phyloP scores from a whole-genome alignment of 2,113 vertebrate species.

The Lagenorhynchus albirostris region DNA sequence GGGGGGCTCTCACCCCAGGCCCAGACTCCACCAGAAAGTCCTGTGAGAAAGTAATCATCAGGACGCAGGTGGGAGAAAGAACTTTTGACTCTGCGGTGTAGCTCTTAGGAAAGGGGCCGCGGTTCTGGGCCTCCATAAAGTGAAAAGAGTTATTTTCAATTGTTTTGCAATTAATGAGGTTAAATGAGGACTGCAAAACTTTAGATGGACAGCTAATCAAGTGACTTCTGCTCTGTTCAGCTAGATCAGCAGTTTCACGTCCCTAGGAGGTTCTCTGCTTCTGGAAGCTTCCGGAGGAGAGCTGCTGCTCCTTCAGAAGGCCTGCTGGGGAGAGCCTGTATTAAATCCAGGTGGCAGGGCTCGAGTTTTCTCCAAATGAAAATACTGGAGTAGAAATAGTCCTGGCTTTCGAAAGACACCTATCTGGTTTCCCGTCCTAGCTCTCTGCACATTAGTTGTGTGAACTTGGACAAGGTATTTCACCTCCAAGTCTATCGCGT shows the following conservation, averaged over 20 bases:
- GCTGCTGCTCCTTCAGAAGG: background rate
- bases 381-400: background rate
- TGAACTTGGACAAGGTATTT: background rate
- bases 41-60: background rate
- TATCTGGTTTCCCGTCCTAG: background rate
- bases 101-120: background rate
- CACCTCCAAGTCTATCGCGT: background rate
- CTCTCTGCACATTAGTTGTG: background rate
- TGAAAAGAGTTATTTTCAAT: background rate
- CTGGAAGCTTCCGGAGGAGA: background rate
- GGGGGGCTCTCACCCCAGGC: background rate
- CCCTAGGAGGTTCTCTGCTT: background rate
- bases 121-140: background rate
- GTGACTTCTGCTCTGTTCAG: background rate
- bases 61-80: background rate
- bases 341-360: background rate
- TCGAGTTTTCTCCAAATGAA: background rate
- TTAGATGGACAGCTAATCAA: background rate
- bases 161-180: constrained; percentile 27
- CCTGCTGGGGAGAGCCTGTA: background rate
- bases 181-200: background rate
- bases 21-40: background rate
- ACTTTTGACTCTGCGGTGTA: background rate
- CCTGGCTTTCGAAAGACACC: background rate
- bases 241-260: background rate